Percentiles rank a stretch among this genome's conserved stretches.
Conservation (phyloP, 2,113 vertebrate species). For the Alosa alosa region DNA sequence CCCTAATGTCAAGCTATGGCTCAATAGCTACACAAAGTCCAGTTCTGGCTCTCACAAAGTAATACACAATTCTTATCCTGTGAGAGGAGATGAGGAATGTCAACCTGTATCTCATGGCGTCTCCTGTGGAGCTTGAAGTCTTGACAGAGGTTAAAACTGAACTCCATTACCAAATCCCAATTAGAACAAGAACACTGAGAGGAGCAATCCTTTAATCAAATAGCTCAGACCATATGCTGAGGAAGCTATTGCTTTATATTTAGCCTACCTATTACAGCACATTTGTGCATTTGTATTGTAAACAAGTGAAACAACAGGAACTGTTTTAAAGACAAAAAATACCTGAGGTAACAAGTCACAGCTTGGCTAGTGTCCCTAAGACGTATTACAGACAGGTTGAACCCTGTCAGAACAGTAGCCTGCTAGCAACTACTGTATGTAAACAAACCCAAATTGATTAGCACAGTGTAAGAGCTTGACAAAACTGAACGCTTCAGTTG, state of each 20-base stretch:
- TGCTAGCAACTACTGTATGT: background rate
- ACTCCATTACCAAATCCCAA: background rate
- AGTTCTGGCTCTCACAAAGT: no score
- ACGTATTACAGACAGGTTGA: background rate
- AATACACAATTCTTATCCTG: background rate
- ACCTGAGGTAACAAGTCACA: background rate
- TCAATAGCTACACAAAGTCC: no score
- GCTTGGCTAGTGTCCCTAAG: background rate
- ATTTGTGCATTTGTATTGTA: background rate
- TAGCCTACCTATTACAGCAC: background rate
- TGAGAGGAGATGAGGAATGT: background rate
- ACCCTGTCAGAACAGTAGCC: background rate
- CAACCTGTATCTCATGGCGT: background rate
- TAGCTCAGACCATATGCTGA: background rate
- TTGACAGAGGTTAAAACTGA: background rate
- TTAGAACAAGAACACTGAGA: background rate
- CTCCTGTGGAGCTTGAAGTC: background rate
- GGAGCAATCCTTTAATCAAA: slow-evolving; percentile 3
- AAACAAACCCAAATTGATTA: background rate
- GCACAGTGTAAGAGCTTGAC: background rate
- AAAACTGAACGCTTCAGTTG: background rate
- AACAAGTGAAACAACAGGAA: background rate
- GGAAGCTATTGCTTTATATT: slow-evolving; percentile 4
- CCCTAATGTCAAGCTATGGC: no score
- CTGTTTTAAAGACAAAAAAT: background rate